Evolutionary conservation across 2,113 vertebrate genomes (phyloP), one percentile per base, ranked within the genome.

Genomic region (Neogale vison): DNA sequence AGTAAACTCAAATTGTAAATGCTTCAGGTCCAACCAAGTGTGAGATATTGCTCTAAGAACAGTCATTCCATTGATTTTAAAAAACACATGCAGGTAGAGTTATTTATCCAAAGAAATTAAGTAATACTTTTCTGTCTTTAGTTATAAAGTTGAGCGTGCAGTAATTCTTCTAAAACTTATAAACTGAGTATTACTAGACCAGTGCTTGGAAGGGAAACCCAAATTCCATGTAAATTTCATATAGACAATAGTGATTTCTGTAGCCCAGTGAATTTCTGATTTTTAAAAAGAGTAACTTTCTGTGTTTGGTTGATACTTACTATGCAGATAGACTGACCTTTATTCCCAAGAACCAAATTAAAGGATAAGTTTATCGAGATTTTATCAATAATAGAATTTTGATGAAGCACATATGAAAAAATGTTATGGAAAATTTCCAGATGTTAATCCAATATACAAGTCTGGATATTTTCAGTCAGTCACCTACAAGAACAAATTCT

Each of bases 61-160:
- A 95, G 7, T 39, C 50, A 81, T 31, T 87, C 93, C 10, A 57
- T 81, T 94, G 57, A 84, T 96, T 98, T 96, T 61, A 92, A 98
- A 90, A 89, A 94, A 81, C 93, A 61, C 50, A 31, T 57, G 17
- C 3, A 45, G 39, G 36, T 81, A 92, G 50, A 59, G 12, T 93
- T 93, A 69, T 47, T 93, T 83, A 77, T 52, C 29, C 29, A 93
- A 76, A 76, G 21, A 96, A 92, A 95, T 67, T 67, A 93, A 95
- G 11, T 74, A 69, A n/a, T 69, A 69, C 17, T 92, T 93, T 76
- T 18, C 42, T 65, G 12, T 72, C 26, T 92, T 93, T 21, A 61
- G 59, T 88, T 89, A 86, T 18, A 92, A 89, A 87, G n/a, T 42
- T 59, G n/a, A 76, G 4, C 26, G 82, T 86, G 21, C 13, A 81